Evolutionary conservation across 2,797 vertebrate genomes (phyloP), one percentile per base, ranked within the genome.

Genomic region (Natrix natrix): DNA sequence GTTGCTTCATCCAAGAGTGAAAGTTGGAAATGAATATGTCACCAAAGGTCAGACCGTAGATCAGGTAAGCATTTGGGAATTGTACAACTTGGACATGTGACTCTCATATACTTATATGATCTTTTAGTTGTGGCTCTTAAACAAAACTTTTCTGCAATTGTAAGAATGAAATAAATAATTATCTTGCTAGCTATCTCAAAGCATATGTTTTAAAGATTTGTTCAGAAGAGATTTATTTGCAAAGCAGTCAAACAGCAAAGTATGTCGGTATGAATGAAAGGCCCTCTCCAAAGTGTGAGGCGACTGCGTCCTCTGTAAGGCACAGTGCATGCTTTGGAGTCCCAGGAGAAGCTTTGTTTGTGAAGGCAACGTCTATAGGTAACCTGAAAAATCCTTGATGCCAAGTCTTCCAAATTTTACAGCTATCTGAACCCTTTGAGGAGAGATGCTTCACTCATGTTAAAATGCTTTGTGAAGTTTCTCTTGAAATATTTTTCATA

Each of bases 21-120:
- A 99, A 95, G 98, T 99, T 92, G 99, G 99, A 91, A 99, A 99
- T 1, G 99, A 99, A 90, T 99, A 98, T 0, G 98, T 99, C 96
- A 99, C 99, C 97, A 99, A 99, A 97, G 99, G 99, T 90, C 99
- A 99, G 97, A 99, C 98, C 0, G 98, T 99, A 12, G 98, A 99
- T 95, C 99, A 99, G 98, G 99, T 99, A 96, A 98, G 97, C 92
- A 66, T 78, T 55, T 3, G 3, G 89, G 54, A 90, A 83, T 56
- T 12, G 0, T 63, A 37, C 28, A 32, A 8, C 5, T 24, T 0
- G 5, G 61, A 37, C 57, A 59, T 16, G 16, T 87, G 56, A 78
- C 20, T 60, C 4, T 0, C 0, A 12, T 14, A 28, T 20, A 60
- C 0, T 32, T 43, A 26, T 78, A 59, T 83, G 20, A 93, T 8